A percentile compares a stretch with the other conserved stretches of the same genome.
These are phyloP conservation scores for Artemisiospiza belli DNA, from an alignment of 2,113 vertebrate species.

Conservation along the genomic window DNA sequence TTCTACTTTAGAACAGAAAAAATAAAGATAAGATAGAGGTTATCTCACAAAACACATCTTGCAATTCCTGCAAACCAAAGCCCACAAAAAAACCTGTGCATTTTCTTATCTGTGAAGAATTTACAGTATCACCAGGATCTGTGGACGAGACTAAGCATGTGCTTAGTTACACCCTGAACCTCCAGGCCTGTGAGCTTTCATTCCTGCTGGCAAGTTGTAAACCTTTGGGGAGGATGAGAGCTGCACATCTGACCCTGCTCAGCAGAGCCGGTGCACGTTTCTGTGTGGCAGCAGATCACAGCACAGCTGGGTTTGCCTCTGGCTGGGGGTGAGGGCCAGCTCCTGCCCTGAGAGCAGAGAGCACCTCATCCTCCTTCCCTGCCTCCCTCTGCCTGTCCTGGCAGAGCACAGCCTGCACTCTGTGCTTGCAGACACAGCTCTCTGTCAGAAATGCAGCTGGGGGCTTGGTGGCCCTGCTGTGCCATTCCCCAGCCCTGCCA, in stretches of 20 bases:
- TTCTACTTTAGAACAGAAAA: background rate
- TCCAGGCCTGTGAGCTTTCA: background rate
- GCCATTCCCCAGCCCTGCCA: background rate
- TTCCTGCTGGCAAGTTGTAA: background rate
- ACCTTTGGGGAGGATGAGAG: background rate
- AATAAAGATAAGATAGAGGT: background rate
- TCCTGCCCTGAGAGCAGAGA: background rate
- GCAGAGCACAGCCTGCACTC: background rate
- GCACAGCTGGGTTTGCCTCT: background rate
- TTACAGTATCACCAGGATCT: background rate
- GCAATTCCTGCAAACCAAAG: background rate
- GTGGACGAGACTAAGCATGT: background rate
- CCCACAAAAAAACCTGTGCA: background rate
- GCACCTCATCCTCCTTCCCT: background rate
- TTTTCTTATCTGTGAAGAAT: background rate
- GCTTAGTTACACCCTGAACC: background rate
- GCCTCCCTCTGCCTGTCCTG: background rate
- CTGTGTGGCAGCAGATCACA: background rate
- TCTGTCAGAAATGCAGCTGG: fast-evolving
- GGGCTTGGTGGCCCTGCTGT: too few relatives aligned
- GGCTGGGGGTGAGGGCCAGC: background rate
- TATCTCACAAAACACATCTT: background rate
- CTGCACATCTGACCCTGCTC: background rate
- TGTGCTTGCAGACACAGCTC: background rate
- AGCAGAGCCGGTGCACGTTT: background rate